Evolutionary conservation across 1,140 invertebrate species (phyloP).

Genomic region (Papilio machaon): DNA sequence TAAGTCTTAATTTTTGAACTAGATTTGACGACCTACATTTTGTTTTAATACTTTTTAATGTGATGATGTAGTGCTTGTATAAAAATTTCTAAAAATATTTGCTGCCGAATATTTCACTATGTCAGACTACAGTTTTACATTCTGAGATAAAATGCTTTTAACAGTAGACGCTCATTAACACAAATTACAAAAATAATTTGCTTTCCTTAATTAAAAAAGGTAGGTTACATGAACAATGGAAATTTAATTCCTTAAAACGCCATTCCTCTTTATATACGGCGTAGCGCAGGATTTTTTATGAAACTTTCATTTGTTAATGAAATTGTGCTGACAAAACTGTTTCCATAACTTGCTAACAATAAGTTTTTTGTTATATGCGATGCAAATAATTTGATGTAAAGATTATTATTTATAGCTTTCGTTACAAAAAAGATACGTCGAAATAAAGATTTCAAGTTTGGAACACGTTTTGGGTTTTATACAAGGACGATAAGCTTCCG

Average conservation of each 20-base stretch:
- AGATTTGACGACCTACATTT: not conserved
- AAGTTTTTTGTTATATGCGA: not conserved
- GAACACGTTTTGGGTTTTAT: too few species aligned
- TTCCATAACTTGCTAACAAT: not conserved
- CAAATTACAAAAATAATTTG: constrained; percentile 35
- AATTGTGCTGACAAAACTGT: constrained; percentile 3
- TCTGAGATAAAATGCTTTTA: constrained; percentile 29
- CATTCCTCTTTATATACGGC: constrained; percentile 19
- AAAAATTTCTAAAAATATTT: not conserved
- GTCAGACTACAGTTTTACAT: constrained; percentile 7
- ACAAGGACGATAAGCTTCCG: too few species aligned
- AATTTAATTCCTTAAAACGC: constrained; percentile 20
- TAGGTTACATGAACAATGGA: not conserved
- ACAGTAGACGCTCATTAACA: constrained; percentile 28
- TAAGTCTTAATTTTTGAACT: not conserved
- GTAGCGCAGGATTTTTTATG: not conserved
- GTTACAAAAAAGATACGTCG: not conserved
- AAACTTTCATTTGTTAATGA: not conserved
- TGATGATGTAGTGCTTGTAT: not conserved
- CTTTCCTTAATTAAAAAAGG: constrained; percentile 32
- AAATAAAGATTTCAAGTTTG: not conserved
- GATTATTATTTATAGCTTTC: too few species aligned
- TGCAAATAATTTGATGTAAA: not conserved
- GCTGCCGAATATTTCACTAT: constrained; percentile 1
- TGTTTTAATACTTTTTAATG: not conserved